A percentile compares a stretch with the other conserved stretches of the same genome.
Conservation (phyloP, 35 echinoderm and acorn worm species). For the Lytechinus pictus region DNA sequence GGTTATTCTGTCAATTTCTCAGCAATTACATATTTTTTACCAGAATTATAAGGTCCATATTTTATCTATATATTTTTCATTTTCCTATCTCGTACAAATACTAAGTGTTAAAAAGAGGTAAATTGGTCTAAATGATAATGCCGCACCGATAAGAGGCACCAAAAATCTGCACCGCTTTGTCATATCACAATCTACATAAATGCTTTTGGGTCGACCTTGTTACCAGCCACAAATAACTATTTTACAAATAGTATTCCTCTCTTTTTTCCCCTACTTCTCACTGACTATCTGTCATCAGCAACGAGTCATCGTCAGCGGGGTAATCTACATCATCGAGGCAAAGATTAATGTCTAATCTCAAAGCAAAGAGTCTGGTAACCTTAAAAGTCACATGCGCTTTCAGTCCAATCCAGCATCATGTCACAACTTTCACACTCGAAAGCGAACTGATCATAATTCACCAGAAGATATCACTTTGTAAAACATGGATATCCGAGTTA, state of each 20-base stretch:
- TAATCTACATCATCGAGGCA: not conserved
- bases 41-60: too few relatives aligned
- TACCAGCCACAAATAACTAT: constrained; percentile 20
- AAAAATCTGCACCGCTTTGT: too few relatives aligned
- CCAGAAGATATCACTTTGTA: not conserved
- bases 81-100: too few relatives aligned
- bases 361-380: not conserved
- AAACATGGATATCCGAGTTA: not conserved
- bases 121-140: too few relatives aligned
- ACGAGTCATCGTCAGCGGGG: not conserved
- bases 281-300: not conserved
- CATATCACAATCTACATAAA: too few relatives aligned
- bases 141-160: too few relatives aligned
- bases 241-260: not conserved
- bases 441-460: not conserved
- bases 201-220: not conserved
- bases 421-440: not conserved
- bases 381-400: not conserved
- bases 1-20: too few relatives aligned
- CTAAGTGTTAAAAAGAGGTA: too few relatives aligned
- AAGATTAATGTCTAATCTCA: not conserved
- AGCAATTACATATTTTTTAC: too few relatives aligned
- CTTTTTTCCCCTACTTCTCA: not conserved
- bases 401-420: not conserved
- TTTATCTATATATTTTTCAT: too few relatives aligned